Base-by-base conservation (phyloP, 2,888 invertebrate species). In the Athrips mouffetella region DNA sequence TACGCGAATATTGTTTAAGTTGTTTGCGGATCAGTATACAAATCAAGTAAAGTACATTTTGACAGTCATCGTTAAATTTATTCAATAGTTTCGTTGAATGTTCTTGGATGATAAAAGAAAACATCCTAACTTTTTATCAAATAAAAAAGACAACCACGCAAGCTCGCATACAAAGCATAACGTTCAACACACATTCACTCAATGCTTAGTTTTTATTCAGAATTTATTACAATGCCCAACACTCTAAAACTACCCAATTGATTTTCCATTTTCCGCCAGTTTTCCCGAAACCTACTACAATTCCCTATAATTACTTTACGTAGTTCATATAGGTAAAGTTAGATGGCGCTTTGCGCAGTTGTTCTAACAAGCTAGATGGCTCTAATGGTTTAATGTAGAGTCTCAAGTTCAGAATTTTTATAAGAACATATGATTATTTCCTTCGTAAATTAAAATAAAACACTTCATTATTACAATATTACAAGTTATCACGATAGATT, bases 91-190 rank as follows among this genome's bases (percentile, higher is more conserved):
- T n/a, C n/a, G n/a, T n/a, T n/a, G n/a, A n/a, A n/a, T n/a, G n/a
- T n/a, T n/a, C n/a, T 73, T 74, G 70, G 66, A 67, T 69, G 66
- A 76, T 58, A 64, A 69, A 54, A n/a, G n/a, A n/a, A n/a, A 63
- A 20, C 63, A 60, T 57, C 59, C 68, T 65, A 70, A 70, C 67
- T 62, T 63, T 66, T 62, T 23, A 21, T 45, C 11, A 11, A 52
- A 55, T 56, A 56, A 61, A 58, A 51, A 62, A 58, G 48, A 59
- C 52, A 63, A 63, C 63, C 63, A 65, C 63, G 59, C 56, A 66
- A 75, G 72, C 73, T 75, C 73, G 72, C 70, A 66, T 55, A 63
- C 70, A 69, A 76, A 76, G 74, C 76, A 61, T 59, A 60, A 62
- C 67, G 66, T 64, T 66, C 67, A n/a, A 68, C 65, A 67, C 62